Base-by-base conservation (phyloP, 2,888 invertebrate genomes). In the Liposcelis brunnea region DNA sequence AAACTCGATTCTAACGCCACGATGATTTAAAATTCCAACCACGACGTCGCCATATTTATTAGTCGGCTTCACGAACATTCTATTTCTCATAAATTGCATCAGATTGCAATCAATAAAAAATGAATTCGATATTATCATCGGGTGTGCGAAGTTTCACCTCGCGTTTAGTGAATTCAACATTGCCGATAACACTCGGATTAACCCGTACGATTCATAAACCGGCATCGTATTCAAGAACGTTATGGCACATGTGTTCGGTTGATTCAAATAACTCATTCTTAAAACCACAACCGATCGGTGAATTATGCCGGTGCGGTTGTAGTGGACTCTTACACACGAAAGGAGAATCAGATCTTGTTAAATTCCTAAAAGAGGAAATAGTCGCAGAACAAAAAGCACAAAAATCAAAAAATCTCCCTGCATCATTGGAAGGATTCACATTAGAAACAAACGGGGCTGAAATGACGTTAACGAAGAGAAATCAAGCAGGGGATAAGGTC, bases 311-410 rank as follows among this genome's bases (percentile, higher is more conserved):
- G 51, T 83, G 80, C 53, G 78, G 78, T 18, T 81, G 79, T 58
- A 74, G 71, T 26, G 66, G 68, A 14, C 70, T 72, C 55, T 66
- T 67, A 32, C 42, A 33, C 10, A 61, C 75, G 18, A 80, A 81
- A 89, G 87, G 82, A 55, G 89, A 89, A 60, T 72, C 78, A 52
- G 89, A 90, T 58, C 67, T 97, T 43, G 80, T 86, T 0, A 86
- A 89, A 59, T 95, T 94, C 59, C 66, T 97, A 19, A 80, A 83
- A 1, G 90, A 95, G 57, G 95, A 97, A 67, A 94, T 97, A 50
- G 71, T 83, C 19, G 83, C 87, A 0, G 95, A 95, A 61, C 80
- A 83, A 53, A 85, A 87, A 59, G 75, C 82, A 2, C 81, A 80
- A 57, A 83, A 84, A 59, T 61, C 75, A 12, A 78, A 81, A 61